Evolutionary conservation across 2,797 vertebrate species (phyloP), one percentile per base, ranked within the genome.

Genomic region (Argentina silus): DNA sequence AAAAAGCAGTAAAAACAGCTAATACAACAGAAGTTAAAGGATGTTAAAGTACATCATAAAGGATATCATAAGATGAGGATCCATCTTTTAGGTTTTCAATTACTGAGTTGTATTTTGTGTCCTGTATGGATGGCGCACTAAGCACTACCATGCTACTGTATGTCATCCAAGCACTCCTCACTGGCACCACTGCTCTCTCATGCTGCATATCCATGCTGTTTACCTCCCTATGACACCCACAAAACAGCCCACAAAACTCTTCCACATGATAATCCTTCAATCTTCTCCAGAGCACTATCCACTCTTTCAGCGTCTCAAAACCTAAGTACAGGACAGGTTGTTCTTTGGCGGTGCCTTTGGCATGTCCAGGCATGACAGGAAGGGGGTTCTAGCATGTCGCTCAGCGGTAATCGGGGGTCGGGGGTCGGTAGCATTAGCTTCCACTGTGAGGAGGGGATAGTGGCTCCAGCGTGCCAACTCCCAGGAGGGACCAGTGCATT

Each of bases 401-500:
- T 72, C 60, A 67, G 63, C 65, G 69, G 48, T 73, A 67, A 63
- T 19, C 36, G 43, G 36, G 53, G 53, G 51, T 71, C 70, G 83
- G 27, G 27, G 27, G 27, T 36, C 27, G 27, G 2, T 72, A 74
- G 80, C 78, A 72, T 70, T 86, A 75, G 81, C 84, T 75, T 27
- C 21, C 0, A 45, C 70, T 81, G 78, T 14, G 43, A 55, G 75
- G 70, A 78, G 77, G 79, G 80, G 83, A 69, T 76, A 75, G 75
- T 73, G 75, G 12, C 74, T 83, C 81, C 75, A 71, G 81, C 81
- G 78, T 89, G 88, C 86, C 86, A 87, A 85, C 85, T 90, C 91
- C 88, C 89, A 2, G 69, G 86, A 80, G 70, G 87, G 27, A 36
- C 80, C 78, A 74, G 86, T 90, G 88, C 90, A 93, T 93, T 92